phyloP scores from a whole-genome alignment of 2,797 vertebrate species.

The Sebastes alutus region DNA sequence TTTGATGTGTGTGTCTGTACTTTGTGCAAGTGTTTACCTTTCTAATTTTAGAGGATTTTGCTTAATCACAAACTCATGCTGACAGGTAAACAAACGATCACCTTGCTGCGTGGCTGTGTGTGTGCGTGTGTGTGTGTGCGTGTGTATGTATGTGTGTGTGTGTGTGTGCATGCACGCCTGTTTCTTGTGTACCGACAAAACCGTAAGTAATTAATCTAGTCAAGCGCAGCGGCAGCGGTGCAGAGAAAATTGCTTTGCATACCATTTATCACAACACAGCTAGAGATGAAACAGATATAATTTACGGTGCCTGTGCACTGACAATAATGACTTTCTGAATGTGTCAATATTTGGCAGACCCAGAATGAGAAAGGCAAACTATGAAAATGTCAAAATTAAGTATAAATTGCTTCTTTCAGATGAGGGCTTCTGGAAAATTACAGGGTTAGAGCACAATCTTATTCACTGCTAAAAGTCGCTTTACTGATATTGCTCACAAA shows the following conservation, averaged over 20 bases:
- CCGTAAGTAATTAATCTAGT: conserved; percentile 65
- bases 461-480: conserved; percentile 1
- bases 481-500: conserved; percentile 13
- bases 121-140: not conserved
- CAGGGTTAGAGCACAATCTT: conserved; percentile 21
- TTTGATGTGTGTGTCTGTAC: not conserved
- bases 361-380: conserved; percentile 39
- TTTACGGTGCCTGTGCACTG: conserved; percentile 27
- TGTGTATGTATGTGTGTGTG: not conserved
- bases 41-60: conserved; percentile 22
- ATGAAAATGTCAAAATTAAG: conserved; percentile 47
- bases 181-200: conserved; percentile 45
- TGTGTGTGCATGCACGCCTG: not conserved
- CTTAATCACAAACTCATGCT: conserved; percentile 25
- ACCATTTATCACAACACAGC: conserved; percentile 56
- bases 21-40: conserved; percentile 24
- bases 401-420: conserved; percentile 51
- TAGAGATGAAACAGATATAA: conserved; percentile 58
- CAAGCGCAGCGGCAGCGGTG: conserved; percentile 28
- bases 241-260: conserved; percentile 68
- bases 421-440: conserved; percentile 28
- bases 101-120: not conserved
- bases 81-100: conserved; percentile 49
- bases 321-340: conserved; percentile 55
- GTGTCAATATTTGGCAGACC: conserved; percentile 60